Evolutionary conservation across 2,113 vertebrate species (phyloP), one percentile per base, ranked within the genome.

Genomic region (Callithrix jacchus): DNA sequence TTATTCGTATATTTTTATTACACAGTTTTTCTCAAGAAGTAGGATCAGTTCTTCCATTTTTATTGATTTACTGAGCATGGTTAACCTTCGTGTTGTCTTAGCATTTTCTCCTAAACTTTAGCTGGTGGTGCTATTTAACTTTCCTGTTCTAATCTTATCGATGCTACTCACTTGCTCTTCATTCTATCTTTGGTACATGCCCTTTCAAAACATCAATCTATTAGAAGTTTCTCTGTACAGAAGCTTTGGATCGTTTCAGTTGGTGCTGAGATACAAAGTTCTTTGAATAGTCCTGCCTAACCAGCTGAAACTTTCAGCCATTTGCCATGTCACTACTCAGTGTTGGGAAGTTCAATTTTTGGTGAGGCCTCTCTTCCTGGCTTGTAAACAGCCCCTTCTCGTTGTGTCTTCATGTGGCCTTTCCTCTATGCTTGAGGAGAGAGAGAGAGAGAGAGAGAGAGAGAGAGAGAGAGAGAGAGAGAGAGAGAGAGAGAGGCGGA

Each of bases 1-100:
- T 93, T 11, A 4, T 73, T 42, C 73, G 20, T 40, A 56, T 77
- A 68, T 86, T 79, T 42, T 52, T 74, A 77, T 88, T 93, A 49
- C 21, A n/a, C 54, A 68, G 88, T 74, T 73, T 96, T 96, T 93
- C 40, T 82, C 20, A 58, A 85, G 85, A 92, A 85, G 56, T 93
- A 17, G 73, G 66, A 5, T 68, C n/a, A 56, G 45, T 58, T 40
- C 45, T 88, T 87, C 27, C 30, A 70, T 93, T 91, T 89, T 80
- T 79, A 89, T 77, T 71, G 96, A 93, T 94, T 95, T 74, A 88
- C 80, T 0, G 9, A 76, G 74, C 20, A 27, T 2, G 84, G 91
- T 95, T 97, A 89, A 94, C 93, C 93, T 98, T 83, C 71, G 32
- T 96, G 91, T 96, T 97, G 91, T 93, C 93, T 87, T 97, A 96